Evolutionary conservation across 2,797 vertebrate genomes (phyloP).

Genomic region (Zenarchopterus dispar): DNA sequence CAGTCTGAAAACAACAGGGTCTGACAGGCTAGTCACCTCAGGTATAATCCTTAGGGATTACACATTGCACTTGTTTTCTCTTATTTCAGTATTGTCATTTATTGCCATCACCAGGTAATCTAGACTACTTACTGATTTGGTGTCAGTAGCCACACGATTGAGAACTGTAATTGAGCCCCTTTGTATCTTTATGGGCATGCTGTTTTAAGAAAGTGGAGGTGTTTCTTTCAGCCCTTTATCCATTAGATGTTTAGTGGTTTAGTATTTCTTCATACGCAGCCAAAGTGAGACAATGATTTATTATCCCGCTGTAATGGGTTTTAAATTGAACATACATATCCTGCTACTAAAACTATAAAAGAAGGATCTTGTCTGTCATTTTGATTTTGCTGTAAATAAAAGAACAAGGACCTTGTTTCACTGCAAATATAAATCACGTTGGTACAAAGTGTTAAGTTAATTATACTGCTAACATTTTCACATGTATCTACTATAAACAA

Average conservation of each 20-base stretch:
- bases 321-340: conserved; percentile 15
- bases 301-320: conserved; percentile 39
- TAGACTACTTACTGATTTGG: conserved; percentile 37
- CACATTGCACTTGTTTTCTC: conserved; percentile 30
- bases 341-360: conserved; percentile 20
- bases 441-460: too few species aligned
- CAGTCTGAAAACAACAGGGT: conserved; percentile 38
- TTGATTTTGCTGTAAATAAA: conserved; percentile 4
- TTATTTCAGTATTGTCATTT: conserved; percentile 40
- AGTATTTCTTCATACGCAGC: conserved; percentile 30
- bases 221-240: conserved; percentile 28
- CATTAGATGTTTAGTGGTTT: conserved; percentile 54
- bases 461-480: too few species aligned
- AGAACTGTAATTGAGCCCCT: conserved; percentile 45
- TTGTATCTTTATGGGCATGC: conserved; percentile 51
- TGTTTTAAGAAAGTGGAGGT: conserved; percentile 28
- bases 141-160: conserved; percentile 25
- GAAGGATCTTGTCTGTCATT: neutral
- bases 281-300: conserved; percentile 46
- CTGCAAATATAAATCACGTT: too few species aligned
- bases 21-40: conserved; percentile 4
- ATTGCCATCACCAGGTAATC: conserved; percentile 34
- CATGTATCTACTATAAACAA: too few species aligned
- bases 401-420: neutral
- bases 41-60: conserved; percentile 19